Percentiles rank a stretch among this genome's conserved stretches.
These are phyloP conservation scores for Mixornis gularis DNA, from an alignment of 2,113 vertebrate genomes.

Conservation along the genomic window DNA sequence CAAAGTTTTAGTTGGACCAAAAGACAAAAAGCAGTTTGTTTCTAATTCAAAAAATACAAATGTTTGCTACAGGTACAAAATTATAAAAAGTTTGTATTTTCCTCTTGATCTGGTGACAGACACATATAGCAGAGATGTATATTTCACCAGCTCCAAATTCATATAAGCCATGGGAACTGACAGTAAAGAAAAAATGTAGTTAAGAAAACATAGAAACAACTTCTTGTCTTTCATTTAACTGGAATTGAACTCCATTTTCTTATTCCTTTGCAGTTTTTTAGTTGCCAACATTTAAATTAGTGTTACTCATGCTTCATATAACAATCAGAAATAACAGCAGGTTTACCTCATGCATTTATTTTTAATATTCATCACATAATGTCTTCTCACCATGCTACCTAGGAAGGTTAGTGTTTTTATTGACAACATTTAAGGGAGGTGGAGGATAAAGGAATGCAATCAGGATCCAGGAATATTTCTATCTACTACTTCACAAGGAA, in stretches of 20 bases:
- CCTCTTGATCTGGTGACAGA: slow-evolving; percentile 52
- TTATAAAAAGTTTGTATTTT: slow-evolving; percentile 73
- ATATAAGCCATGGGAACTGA: slow-evolving; percentile 21
- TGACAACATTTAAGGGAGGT: slow-evolving; percentile 63
- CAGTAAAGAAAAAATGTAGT: neutral
- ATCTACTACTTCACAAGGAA: neutral
- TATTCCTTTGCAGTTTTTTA: slow-evolving; percentile 47
- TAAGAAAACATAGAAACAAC: slow-evolving; percentile 53
- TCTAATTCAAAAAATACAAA: slow-evolving; percentile 80
- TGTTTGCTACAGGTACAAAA: slow-evolving; percentile 72
- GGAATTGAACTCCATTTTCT: slow-evolving; percentile 20
- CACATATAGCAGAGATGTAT: slow-evolving; percentile 53
- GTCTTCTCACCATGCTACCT: slow-evolving; percentile 53
- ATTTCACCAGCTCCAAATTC: slow-evolving; percentile 59
- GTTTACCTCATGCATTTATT: slow-evolving; percentile 74
- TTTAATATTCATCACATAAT: slow-evolving; percentile 56
- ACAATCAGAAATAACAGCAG: slow-evolving; percentile 65
- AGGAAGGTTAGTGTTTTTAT: slow-evolving; percentile 49
- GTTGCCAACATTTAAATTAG: slow-evolving; percentile 73
- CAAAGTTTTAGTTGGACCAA: slow-evolving; percentile 62
- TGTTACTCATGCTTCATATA: slow-evolving; percentile 74
- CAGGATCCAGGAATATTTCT: neutral
- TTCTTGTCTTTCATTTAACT: slow-evolving; percentile 43
- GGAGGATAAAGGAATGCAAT: neutral
- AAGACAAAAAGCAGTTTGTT: slow-evolving; percentile 74